Percentiles rank a stretch among this genome's conserved stretches.
Evolutionary conservation across 2,797 vertebrate genomes (phyloP).

Genomic region (Pangasius djambal): DNA sequence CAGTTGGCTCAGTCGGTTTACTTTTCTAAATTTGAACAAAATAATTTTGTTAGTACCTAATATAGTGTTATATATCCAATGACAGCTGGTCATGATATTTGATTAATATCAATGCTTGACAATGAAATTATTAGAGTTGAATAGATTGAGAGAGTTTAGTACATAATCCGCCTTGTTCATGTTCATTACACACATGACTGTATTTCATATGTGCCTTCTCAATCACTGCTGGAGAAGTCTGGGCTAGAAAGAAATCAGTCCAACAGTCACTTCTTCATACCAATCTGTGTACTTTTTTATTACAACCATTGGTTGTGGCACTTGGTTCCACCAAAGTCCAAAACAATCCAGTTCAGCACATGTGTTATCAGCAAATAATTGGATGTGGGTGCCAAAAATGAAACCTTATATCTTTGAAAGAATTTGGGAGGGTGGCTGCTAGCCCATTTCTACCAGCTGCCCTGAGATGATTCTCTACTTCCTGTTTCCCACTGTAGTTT

Average conservation of each 20-base stretch:
- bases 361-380: neutral
- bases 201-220: neutral
- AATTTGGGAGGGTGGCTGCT: neutral
- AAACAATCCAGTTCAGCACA: neutral
- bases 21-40: neutral
- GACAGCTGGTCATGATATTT: neutral
- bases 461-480: neutral
- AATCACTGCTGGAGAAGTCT: neutral
- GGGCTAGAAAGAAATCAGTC: neutral
- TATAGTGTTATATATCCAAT: neutral
- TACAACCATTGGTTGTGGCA: neutral
- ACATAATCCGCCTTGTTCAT: neutral
- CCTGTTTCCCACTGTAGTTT: neutral
- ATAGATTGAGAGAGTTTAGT: neutral
- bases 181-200: neutral
- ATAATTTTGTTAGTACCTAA: no score
- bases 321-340: neutral
- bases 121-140: neutral
- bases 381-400: neutral
- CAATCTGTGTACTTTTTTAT: neutral
- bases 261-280: neutral
- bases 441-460: neutral
- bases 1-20: neutral
- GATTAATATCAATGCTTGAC: neutral
- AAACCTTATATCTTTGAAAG: neutral